phyloP scores from a whole-genome alignment of 2,113 vertebrate genomes.

The Romanogobio albipinnatus region DNA sequence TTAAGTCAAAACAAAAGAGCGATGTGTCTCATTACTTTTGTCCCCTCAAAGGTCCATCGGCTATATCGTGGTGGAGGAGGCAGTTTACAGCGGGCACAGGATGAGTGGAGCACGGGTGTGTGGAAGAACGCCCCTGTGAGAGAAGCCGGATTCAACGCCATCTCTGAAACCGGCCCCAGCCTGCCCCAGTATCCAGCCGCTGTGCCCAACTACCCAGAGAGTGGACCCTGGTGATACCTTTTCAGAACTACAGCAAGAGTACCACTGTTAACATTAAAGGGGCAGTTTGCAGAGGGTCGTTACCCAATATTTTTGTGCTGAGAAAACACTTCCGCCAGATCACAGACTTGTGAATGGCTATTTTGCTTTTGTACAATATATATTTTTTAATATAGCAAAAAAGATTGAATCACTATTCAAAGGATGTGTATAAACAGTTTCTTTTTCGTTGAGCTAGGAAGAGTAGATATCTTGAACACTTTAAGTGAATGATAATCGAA shows the following conservation, averaged over 20 bases:
- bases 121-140: slow-evolving; percentile 85
- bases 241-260: slow-evolving; percentile 54
- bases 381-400: not conserved
- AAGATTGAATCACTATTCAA: not conserved
- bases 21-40: not conserved
- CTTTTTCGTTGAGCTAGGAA: not conserved
- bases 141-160: slow-evolving; percentile 84
- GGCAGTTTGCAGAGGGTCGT: not conserved
- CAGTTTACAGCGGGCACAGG: slow-evolving; percentile 88
- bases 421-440: not conserved
- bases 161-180: slow-evolving; percentile 83
- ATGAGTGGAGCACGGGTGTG: slow-evolving; percentile 85
- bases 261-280: slow-evolving; percentile 1
- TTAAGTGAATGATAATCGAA: not conserved
- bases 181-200: slow-evolving; percentile 89
- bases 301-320: not conserved
- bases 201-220: slow-evolving; percentile 88
- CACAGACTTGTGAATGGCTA: not conserved
- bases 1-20: not conserved
- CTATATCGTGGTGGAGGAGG: slow-evolving; percentile 89
- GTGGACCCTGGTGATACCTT: slow-evolving; percentile 73
- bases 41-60: slow-evolving; percentile 83
- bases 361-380: not conserved
- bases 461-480: not conserved
- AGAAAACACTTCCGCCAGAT: not conserved